These are phyloP conservation scores for Adineta ricciae DNA, from an alignment of 2,888 invertebrate species.

Conservation along the genomic window DNA sequence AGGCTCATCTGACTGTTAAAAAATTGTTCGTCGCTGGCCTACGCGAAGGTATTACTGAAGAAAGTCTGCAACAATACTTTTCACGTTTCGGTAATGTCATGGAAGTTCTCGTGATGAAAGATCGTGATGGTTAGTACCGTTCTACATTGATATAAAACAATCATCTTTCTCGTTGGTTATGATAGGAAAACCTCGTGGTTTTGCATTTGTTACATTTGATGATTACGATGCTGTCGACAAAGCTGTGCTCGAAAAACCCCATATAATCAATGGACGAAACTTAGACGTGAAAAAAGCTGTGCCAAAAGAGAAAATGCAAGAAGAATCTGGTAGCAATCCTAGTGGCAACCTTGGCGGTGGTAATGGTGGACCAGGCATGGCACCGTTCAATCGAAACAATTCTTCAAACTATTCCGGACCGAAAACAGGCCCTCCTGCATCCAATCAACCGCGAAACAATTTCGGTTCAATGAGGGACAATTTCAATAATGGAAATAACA, in stretches of 20 bases:
- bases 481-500: not conserved
- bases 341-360: not conserved
- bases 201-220: constrained; percentile 88
- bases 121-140: constrained; percentile 59
- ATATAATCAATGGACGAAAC: not conserved
- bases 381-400: not conserved
- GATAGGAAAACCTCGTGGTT: constrained; percentile 82
- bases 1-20: constrained; percentile 65
- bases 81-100: constrained; percentile 66
- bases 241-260: constrained; percentile 57
- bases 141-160: not conserved
- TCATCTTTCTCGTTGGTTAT: not conserved
- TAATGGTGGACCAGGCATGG: not conserved
- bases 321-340: not conserved
- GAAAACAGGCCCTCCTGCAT: not conserved
- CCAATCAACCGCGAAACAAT: not conserved
- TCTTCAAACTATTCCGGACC: not conserved
- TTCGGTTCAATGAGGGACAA: not conserved
- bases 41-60: constrained; percentile 81
- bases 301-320: not conserved
- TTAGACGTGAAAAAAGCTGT: not conserved
- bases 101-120: constrained; percentile 73
- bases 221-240: constrained; percentile 94
- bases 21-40: constrained; percentile 87
- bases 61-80: constrained; percentile 58